These are phyloP conservation scores for Peromyscus californicus DNA, from an alignment of 2,113 vertebrate genomes.

Conservation along the genomic window DNA sequence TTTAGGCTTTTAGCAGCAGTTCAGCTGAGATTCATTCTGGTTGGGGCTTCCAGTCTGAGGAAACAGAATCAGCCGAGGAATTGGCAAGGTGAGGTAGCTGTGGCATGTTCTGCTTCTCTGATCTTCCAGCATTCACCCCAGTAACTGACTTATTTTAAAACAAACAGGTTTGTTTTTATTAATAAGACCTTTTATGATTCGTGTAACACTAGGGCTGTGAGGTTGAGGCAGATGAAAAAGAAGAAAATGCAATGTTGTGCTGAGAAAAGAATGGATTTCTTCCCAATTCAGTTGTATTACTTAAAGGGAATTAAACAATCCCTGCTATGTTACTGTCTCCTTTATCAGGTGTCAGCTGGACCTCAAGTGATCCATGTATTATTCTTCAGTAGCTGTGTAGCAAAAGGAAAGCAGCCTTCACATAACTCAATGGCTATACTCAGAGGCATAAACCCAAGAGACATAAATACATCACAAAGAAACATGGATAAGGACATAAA, in stretches of 20 bases:
- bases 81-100: no score
- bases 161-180: no score
- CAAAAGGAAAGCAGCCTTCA: background rate
- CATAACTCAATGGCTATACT: background rate
- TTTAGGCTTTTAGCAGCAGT: no score
- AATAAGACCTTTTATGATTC: no score
- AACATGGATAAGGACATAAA: background rate
- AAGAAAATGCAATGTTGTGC: background rate
- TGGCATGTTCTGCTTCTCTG: no score
- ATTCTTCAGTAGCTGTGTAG: background rate
- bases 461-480: background rate
- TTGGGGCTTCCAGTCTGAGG: no score
- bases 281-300: background rate
- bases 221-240: accelerated
- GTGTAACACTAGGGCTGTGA: background rate
- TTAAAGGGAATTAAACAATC: background rate
- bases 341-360: background rate
- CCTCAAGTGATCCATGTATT: no score
- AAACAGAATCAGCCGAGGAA: no score
- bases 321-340: background rate
- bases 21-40: no score
- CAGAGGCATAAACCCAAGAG: background rate
- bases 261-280: background rate
- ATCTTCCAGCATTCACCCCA: no score
- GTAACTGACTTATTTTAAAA: no score